A percentile compares a stretch with the other conserved stretches of the same genome.
Evolutionary conservation across 2,113 vertebrate genomes (phyloP).

Genomic region (Gymnobelideus leadbeateri): DNA sequence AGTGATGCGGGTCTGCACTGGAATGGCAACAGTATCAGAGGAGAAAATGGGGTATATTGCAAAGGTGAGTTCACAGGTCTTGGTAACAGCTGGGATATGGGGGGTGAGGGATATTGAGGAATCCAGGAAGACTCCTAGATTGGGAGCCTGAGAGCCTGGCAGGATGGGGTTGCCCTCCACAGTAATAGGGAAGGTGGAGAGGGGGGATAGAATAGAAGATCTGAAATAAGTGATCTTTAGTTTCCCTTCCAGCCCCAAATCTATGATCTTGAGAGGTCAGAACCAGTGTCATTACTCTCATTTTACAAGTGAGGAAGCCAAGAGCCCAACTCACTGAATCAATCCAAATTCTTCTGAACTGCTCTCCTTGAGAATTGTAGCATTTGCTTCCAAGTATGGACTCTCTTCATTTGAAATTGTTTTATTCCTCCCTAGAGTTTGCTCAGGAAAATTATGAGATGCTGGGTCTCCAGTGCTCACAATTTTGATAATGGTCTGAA

Average conservation of each 20-base stretch:
- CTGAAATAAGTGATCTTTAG: neutral
- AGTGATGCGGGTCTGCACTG: neutral
- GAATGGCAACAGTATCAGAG: neutral
- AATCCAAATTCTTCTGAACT: neutral
- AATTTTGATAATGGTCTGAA: neutral
- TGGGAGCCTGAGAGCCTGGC: constrained; percentile 1
- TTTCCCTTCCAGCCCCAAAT: neutral
- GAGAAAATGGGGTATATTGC: neutral
- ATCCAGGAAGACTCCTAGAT: neutral
- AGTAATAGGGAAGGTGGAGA: neutral
- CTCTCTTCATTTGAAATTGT: constrained; percentile 32
- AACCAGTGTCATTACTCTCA: neutral
- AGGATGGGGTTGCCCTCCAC: neutral
- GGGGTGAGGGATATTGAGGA: neutral
- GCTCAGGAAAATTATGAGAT: constrained; percentile 17
- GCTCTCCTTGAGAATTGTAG: constrained; percentile 3
- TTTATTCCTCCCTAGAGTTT: constrained; percentile 13
- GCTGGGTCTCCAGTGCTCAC: neutral
- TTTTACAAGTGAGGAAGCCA: neutral
- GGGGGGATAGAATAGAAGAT: neutral
- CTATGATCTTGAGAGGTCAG: neutral
- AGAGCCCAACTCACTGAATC: neutral
- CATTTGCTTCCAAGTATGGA: neutral
- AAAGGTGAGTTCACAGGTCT: neutral
- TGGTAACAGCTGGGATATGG: neutral